These are phyloP conservation scores for Perithous albicinctus DNA, from an alignment of 2,888 invertebrate genomes.

Conservation along the genomic window DNA sequence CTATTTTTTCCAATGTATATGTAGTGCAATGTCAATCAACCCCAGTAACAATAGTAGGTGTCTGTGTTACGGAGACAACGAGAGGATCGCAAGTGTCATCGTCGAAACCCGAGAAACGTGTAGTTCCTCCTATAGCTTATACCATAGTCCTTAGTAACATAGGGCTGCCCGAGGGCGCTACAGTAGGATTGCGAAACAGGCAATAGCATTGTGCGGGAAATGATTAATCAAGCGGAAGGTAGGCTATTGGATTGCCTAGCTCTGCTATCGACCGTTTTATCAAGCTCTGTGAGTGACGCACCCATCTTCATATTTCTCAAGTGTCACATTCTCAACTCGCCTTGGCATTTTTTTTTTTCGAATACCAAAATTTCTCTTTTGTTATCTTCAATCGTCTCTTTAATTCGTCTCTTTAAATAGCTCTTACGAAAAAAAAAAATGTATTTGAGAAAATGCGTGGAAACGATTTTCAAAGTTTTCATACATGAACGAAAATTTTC, in stretches of 20 bases:
- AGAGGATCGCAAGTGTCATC: slow-evolving; percentile 5
- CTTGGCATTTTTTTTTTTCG: too few species aligned
- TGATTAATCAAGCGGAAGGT: slow-evolving; percentile 49
- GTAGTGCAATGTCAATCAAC: slow-evolving; percentile 16
- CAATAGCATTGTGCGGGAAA: slow-evolving; percentile 25
- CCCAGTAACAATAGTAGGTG: not conserved
- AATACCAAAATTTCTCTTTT: too few species aligned
- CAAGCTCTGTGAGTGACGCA: slow-evolving; percentile 25
- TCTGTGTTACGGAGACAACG: slow-evolving; percentile 6
- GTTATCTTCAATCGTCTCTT: too few species aligned
- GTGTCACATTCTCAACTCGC: not conserved
- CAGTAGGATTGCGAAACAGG: slow-evolving; percentile 8
- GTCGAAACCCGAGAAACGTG: slow-evolving; percentile 24
- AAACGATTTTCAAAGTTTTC: too few species aligned
- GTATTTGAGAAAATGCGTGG: too few species aligned
- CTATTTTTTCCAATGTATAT: too few species aligned
- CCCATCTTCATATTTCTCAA: not conserved
- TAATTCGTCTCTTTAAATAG: too few species aligned
- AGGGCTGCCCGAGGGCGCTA: not conserved
- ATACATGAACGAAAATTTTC: too few species aligned
- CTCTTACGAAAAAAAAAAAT: too few species aligned
- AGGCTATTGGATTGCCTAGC: slow-evolving; percentile 29
- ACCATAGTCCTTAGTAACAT: not conserved
- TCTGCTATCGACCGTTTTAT: slow-evolving; percentile 38
- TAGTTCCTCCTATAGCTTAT: not conserved